Conservation (phyloP, 2,113 vertebrate species). For the Stegastes partitus region DNA sequence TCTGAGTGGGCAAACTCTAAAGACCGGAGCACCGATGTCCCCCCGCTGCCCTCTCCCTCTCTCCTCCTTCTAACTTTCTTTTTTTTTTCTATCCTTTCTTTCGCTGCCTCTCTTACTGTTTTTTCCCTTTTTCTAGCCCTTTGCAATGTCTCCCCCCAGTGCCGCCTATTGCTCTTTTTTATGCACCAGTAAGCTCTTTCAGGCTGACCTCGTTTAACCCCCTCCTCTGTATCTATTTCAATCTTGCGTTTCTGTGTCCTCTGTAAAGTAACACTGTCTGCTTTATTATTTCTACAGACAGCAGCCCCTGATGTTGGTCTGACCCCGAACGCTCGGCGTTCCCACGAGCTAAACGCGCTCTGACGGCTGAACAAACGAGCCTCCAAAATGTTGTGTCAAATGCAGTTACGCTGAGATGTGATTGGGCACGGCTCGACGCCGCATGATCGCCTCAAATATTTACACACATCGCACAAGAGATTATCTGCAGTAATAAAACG, state of each 20-base stretch:
- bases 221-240: conserved; percentile 67
- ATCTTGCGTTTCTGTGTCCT: conserved; percentile 55
- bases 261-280: conserved; percentile 59
- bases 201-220: conserved; percentile 66
- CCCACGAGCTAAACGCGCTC: conserved; percentile 57
- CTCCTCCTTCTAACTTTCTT: conserved; percentile 37
- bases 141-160: conserved; percentile 40
- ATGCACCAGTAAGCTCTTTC: conserved; percentile 63
- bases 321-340: conserved; percentile 52
- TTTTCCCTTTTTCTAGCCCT: conserved; percentile 27
- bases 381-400: conserved; percentile 58
- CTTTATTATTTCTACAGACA: conserved; percentile 65
- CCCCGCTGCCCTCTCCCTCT: conserved; percentile 27
- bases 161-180: conserved; percentile 50
- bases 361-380: conserved; percentile 65
- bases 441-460: conserved; percentile 33
- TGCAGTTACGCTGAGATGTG: conserved; percentile 48
- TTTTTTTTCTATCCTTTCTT: conserved; percentile 22
- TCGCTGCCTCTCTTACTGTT: conserved; percentile 27
- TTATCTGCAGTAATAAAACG: neutral
- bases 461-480: conserved; percentile 27
- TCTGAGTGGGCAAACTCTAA: conserved; percentile 62
- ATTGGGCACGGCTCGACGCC: conserved; percentile 17
- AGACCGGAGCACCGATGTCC: conserved; percentile 44
- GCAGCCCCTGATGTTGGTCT: conserved; percentile 52